phyloP scores from a whole-genome alignment of 1,140 invertebrate species.

The Cotesia typhae region DNA sequence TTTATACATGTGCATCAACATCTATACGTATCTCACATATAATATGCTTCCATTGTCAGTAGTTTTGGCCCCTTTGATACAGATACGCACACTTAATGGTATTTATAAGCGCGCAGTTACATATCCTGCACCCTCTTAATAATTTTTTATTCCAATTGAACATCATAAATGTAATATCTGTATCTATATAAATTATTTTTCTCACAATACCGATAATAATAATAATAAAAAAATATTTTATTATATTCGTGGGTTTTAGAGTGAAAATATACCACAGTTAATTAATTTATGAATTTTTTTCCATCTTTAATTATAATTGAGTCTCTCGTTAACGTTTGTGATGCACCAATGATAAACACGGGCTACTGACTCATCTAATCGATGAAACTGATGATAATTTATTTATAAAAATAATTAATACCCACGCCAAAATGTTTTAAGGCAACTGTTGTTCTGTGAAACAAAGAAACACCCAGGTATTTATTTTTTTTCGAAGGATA shows the following conservation, averaged over 20 bases:
- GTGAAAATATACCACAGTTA: neutral
- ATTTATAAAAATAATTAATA: conserved; percentile 26
- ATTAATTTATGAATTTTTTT: conserved; percentile 5
- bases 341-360: conserved; percentile 17
- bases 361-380: conserved; percentile 33
- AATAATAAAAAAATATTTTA: neutral
- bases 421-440: conserved; percentile 22
- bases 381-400: conserved; percentile 11
- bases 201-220: neutral
- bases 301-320: conserved; percentile 11
- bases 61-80: conserved; percentile 48
- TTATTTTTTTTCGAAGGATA: conserved; percentile 16
- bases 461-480: conserved; percentile 18
- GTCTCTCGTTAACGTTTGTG: neutral
- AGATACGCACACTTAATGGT: conserved; percentile 48
- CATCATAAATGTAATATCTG: neutral
- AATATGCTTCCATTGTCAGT: conserved; percentile 53
- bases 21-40: no score
- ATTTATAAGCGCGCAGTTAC: conserved; percentile 35
- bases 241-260: conserved; percentile 17
- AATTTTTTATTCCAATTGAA: conserved; percentile 7
- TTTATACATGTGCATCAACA: no score
- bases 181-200: neutral
- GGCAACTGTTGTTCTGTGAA: neutral
- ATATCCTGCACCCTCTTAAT: conserved; percentile 2